Base-by-base conservation (phyloP, 2,888 invertebrate species). In the Chymomyza amoena region DNA sequence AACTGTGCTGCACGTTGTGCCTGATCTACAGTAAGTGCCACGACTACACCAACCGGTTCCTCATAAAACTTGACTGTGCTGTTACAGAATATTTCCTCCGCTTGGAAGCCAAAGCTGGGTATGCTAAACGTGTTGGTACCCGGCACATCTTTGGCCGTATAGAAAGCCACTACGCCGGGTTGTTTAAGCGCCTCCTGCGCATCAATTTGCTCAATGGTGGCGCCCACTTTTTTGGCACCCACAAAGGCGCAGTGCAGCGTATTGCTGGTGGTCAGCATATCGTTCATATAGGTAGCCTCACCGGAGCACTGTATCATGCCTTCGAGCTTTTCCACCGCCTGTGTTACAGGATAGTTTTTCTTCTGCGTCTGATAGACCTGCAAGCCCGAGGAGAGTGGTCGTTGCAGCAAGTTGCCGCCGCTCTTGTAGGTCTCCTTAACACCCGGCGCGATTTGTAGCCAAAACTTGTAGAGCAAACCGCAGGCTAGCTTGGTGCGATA, bases 211-310 rank as follows among this genome's bases (percentile, higher is more conserved):
- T 45, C 95, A 51, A 93, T 93, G 0, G 93, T 88, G 0, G 93
- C 84, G 81, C 96, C 94, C 51, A 96, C 93, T 15, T 83, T 90
- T 61, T 93, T 94, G 0, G 95, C 93, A 6, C 93, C 88, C 1
- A 96, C 95, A 76, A 96, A 95, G 0, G 94, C 94, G 0, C 88
- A 90, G 90, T 90, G 91, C 0, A 97, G 93, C 92, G 97, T 96
- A 72, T 94, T 93, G 0, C 93, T 93, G 62, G 93, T 92, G 0
- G 92, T 92, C 20, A 95, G 94, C 32, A 96, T 92, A 89, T 97
- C 97, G 88, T 95, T 95, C 16, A 95, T 92, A 90, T 95, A 98
- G 68, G 94, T 93, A 0, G 96, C 96, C 90, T 96, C 96, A 0
- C 97, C 97, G 80, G 94, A 92, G 76, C 94, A 94, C 80, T 95